A percentile compares a stretch with the other conserved stretches of the same genome.
Conservation (phyloP, 2,888 invertebrate genomes). For the Physocephala rufipes region DNA sequence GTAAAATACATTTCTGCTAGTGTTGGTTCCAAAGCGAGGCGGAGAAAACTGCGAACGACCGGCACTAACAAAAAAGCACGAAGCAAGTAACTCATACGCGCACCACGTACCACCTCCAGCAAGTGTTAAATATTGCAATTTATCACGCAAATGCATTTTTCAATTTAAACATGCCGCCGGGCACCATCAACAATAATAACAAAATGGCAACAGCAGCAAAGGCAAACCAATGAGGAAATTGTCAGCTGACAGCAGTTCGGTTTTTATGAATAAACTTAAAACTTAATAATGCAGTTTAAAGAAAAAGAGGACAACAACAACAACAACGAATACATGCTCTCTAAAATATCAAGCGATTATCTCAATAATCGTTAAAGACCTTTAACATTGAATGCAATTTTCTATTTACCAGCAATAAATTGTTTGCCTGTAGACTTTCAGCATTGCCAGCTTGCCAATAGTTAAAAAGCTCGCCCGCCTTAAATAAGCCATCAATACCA, state of each 20-base stretch:
- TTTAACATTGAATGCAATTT: no score
- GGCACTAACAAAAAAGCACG: slow-evolving; percentile 17
- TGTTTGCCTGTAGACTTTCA: no score
- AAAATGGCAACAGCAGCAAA: slow-evolving; percentile 46
- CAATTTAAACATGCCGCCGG: slow-evolving; percentile 65
- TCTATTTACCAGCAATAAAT: no score
- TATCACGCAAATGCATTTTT: slow-evolving; percentile 66
- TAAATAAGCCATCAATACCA: slow-evolving; percentile 15
- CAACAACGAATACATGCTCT: not conserved
- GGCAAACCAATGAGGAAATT: slow-evolving; percentile 28
- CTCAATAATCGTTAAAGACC: no score
- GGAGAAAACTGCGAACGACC: slow-evolving; percentile 37
- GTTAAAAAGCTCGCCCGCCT: not conserved
- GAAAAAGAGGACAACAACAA: not conserved
- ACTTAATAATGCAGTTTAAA: not conserved
- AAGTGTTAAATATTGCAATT: slow-evolving; percentile 65
- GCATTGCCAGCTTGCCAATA: no score
- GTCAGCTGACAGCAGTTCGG: slow-evolving; percentile 30
- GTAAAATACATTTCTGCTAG: no score
- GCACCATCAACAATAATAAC: slow-evolving; percentile 55
- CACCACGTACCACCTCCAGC: slow-evolving; percentile 38
- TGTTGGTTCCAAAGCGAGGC: slow-evolving; percentile 6
- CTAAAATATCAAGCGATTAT: no score
- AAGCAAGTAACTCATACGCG: slow-evolving; percentile 41
- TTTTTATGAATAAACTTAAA: not conserved